Evolutionary conservation across 2,797 vertebrate genomes (phyloP).

Genomic region (Zenarchopterus dispar): DNA sequence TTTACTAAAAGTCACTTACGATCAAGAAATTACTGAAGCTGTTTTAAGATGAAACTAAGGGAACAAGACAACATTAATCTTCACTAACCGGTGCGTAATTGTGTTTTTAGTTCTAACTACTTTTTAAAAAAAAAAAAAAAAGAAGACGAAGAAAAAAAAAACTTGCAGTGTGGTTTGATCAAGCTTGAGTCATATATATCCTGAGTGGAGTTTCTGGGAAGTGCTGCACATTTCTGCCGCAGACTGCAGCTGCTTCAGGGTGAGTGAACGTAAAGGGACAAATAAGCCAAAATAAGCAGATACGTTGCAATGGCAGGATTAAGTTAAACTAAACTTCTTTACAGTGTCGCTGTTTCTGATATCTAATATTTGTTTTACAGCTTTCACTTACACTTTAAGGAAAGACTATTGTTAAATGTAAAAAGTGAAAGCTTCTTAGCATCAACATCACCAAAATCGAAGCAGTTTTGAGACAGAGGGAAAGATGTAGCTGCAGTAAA

Average conservation of each 20-base stretch:
- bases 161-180: constrained; percentile 2
- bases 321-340: neutral
- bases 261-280: constrained; percentile 13
- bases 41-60: neutral
- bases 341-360: neutral
- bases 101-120: constrained; percentile 1
- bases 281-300: constrained; percentile 31
- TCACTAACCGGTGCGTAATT: neutral
- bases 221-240: neutral
- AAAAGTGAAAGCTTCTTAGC: too few relatives aligned
- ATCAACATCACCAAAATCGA: too few relatives aligned
- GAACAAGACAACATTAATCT: constrained; percentile 1
- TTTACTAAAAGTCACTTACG: neutral
- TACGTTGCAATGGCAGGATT: neutral
- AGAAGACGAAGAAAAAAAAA: constrained; percentile 13
- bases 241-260: neutral
- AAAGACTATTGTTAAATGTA: too few relatives aligned
- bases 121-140: too few relatives aligned
- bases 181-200: constrained; percentile 21
- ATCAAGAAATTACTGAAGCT: constrained; percentile 5
- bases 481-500: too few relatives aligned
- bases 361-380: neutral
- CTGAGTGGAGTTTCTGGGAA: constrained; percentile 31
- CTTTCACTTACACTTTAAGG: too few relatives aligned
- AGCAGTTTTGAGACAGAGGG: too few relatives aligned